Evolutionary conservation across 1,140 invertebrate genomes (phyloP).

Genomic region (Magallana gigas): DNA sequence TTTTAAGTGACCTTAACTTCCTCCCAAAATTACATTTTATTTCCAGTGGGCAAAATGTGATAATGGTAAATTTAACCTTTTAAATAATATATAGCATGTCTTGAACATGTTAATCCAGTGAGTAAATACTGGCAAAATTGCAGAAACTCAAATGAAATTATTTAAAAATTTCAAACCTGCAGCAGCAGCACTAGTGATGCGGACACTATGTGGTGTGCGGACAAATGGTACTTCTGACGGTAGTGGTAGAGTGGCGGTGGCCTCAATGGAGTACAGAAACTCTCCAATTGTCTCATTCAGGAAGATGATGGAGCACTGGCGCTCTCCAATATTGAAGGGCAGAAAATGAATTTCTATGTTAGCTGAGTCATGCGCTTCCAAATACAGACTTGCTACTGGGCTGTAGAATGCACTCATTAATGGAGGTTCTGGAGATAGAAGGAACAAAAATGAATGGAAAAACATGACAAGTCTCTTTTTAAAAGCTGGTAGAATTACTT

Average conservation of each 20-base stretch:
- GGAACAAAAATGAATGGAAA: too few relatives aligned
- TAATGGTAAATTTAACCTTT: too few relatives aligned
- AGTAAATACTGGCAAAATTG: too few relatives aligned
- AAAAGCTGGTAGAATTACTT: too few relatives aligned
- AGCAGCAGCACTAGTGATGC: slow-evolving; percentile 76
- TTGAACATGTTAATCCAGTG: too few relatives aligned
- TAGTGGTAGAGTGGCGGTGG: slow-evolving; percentile 71
- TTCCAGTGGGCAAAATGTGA: too few relatives aligned
- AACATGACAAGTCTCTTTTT: too few relatives aligned
- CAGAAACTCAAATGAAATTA: too few relatives aligned
- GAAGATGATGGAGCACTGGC: slow-evolving; percentile 77
- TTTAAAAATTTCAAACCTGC: slow-evolving; percentile 63
- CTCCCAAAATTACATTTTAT: too few relatives aligned
- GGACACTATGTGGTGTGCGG: slow-evolving; percentile 68
- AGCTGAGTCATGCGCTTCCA: slow-evolving; percentile 63
- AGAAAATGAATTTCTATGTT: slow-evolving; percentile 76
- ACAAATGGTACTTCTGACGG: slow-evolving; percentile 72
- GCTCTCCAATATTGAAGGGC: slow-evolving; percentile 76
- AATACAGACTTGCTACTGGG: slow-evolving; percentile 65
- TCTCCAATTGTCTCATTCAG: slow-evolving; percentile 77
- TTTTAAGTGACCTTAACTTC: too few relatives aligned
- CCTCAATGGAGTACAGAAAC: slow-evolving; percentile 79
- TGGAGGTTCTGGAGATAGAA: slow-evolving; percentile 56
- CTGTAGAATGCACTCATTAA: slow-evolving; percentile 76
- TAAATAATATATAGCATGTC: too few relatives aligned